These are phyloP conservation scores for Drosophila subpulchrella DNA, from an alignment of 1,140 invertebrate genomes.

Conservation along the genomic window DNA sequence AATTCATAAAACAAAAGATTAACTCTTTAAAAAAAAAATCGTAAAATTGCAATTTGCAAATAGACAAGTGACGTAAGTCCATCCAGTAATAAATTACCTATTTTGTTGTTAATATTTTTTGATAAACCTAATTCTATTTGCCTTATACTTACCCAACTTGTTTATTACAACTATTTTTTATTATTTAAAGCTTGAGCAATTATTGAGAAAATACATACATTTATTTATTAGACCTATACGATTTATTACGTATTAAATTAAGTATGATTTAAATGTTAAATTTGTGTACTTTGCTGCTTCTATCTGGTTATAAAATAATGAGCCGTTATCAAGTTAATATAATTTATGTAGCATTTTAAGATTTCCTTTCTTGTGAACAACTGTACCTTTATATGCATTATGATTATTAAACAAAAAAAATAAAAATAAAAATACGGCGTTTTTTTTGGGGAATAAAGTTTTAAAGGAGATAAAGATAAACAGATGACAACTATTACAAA, in stretches of 20 bases:
- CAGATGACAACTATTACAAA: no score
- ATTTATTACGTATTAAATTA: slow-evolving; percentile 73
- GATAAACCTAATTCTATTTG: slow-evolving; percentile 71
- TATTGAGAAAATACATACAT: slow-evolving; percentile 71
- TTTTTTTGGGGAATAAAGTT: background rate
- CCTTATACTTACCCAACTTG: slow-evolving; percentile 59
- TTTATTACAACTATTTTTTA: slow-evolving; percentile 54
- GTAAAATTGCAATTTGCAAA: slow-evolving; percentile 58
- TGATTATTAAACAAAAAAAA: slow-evolving; percentile 74
- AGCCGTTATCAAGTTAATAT: slow-evolving; percentile 60
- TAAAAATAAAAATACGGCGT: slow-evolving; percentile 21
- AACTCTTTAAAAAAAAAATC: slow-evolving; percentile 46
- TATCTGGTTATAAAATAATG: slow-evolving; percentile 57
- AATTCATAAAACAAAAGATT: slow-evolving; percentile 34
- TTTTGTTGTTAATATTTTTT: slow-evolving; percentile 79
- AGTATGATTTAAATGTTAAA: slow-evolving; percentile 79
- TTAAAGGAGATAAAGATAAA: no score
- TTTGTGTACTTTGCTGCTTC: slow-evolving; percentile 79
- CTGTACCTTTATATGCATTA: slow-evolving; percentile 80
- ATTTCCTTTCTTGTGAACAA: slow-evolving; percentile 83
- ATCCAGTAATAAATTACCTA: slow-evolving; percentile 65
- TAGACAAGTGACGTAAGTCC: slow-evolving; percentile 68
- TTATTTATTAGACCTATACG: slow-evolving; percentile 77
- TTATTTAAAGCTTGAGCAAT: slow-evolving; percentile 70
- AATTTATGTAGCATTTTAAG: slow-evolving; percentile 72